Base-by-base conservation (phyloP, 64 coral and sea anemone genomes). In the Montipora capricornis region DNA sequence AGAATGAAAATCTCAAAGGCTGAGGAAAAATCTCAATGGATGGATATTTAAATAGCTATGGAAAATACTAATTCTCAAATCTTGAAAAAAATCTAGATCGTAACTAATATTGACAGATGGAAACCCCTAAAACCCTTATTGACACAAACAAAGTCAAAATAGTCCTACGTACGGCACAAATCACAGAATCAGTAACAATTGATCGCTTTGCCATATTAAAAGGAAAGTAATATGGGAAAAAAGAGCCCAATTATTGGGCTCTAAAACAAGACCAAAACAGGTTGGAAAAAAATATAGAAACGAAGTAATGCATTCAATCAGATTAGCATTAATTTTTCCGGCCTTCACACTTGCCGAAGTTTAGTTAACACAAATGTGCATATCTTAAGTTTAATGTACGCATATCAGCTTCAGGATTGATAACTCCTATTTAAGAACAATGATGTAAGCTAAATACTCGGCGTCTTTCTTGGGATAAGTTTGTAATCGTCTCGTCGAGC, bases 71-170 rank as follows among this genome's bases (percentile, higher is more conserved):
- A 57, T 57, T 57, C 37, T 57, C 53, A 57, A 6, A 57, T 8
- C 11, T 8, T 14, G 4, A 12, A 19, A 47, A 15, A 17, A 48
- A 51, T 19, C 45, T 22, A 70, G 62, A 11, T 10, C 19, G 62
- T 49, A 85, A 85, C 44, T 49, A 68, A 85, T 49, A 49, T 50
- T 85, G 82, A 85, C 64, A 70, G 62, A 20, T 70, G 82, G 19
- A 71, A 85, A 85, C 15, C 51, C 82, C 70, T 85, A 68, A 85
- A 85, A 51, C 69, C 82, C 82, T 85, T 85, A 70, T 85, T 85
- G 82, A 50, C 17, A 85, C 67, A 85, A 49, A 49, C 44, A 85
- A 83, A 83, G 81, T 68, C 19, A 46, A 45, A 49, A 84, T 14
- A 3, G 6, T 49, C 67, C 49, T n/a, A 22, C 19, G 64, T 49